phyloP scores from a whole-genome alignment of 2,797 vertebrate species.

The Scolopax rusticola region DNA sequence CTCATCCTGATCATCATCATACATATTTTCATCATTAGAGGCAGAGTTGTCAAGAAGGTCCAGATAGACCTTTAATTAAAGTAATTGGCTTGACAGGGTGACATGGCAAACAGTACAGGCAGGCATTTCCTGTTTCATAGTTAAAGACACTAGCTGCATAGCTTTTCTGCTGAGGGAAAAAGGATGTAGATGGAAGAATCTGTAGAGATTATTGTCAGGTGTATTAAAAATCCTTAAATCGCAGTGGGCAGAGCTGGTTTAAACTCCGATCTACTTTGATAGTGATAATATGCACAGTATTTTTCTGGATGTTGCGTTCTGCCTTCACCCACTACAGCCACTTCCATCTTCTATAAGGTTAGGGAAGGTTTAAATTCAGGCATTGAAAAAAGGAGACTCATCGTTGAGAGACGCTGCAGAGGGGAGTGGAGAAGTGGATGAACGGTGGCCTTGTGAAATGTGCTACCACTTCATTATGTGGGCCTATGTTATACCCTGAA shows the following conservation, averaged over 20 bases:
- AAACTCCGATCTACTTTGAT: not conserved
- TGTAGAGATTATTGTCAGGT: not conserved
- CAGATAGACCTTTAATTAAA: slow-evolving; percentile 8
- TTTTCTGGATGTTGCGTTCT: not conserved
- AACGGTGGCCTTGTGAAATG: not conserved
- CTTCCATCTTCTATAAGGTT: not conserved
- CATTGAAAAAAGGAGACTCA: not conserved
- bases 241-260: not conserved
- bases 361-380: not conserved
- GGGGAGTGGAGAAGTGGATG: not conserved
- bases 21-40: not conserved
- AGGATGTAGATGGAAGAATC: not conserved
- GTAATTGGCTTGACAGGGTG: slow-evolving; percentile 30
- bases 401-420: not conserved
- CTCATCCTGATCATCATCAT: not conserved
- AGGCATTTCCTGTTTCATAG: not conserved
- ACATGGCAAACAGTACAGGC: not conserved
- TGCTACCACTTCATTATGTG: not conserved
- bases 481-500: not conserved
- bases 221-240: not conserved
- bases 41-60: slow-evolving; percentile 13
- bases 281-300: not conserved
- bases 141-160: not conserved
- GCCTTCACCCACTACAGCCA: not conserved
- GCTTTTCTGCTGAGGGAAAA: not conserved